A percentile compares a stretch with the other conserved stretches of the same genome.
Conservation (phyloP, 2,797 vertebrate species). For the Coregonus suidteri region DNA sequence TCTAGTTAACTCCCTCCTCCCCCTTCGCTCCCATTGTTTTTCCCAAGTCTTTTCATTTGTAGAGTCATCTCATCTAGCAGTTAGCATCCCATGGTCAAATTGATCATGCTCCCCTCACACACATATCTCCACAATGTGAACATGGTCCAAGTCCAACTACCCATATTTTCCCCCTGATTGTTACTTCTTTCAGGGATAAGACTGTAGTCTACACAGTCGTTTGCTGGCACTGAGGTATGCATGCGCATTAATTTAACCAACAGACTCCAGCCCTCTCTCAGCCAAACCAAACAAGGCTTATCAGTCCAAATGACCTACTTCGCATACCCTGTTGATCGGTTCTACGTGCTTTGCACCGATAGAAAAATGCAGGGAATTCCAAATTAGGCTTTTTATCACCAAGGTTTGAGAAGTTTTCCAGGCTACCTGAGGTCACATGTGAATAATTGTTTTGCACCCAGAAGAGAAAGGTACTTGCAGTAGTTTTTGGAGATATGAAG, state of each 20-base stretch:
- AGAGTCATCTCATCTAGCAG: not conserved
- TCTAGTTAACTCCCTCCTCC: not conserved
- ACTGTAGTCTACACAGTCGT: constrained; percentile 21
- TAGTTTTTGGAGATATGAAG: not conserved
- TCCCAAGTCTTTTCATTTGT: not conserved
- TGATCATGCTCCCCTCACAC: not conserved
- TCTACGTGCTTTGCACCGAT: not conserved
- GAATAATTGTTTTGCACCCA: constrained; percentile 53
- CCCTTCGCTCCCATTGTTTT: not conserved
- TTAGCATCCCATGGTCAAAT: constrained; percentile 1
- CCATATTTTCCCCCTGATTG: not conserved
- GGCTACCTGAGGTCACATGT: constrained; percentile 27
- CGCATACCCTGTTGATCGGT: constrained; percentile 29
- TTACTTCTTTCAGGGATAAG: too few species aligned
- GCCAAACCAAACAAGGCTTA: constrained; percentile 45
- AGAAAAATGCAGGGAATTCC: not conserved
- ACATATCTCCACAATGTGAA: constrained; percentile 2
- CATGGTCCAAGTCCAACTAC: not conserved
- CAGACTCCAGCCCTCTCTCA: constrained; percentile 5
- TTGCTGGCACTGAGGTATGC: constrained; percentile 34
- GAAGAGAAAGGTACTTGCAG: not conserved
- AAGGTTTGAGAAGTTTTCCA: constrained; percentile 38
- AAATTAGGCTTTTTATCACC: constrained; percentile 39
- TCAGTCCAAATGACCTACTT: constrained; percentile 41
- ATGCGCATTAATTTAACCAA: constrained; percentile 26